Conservation (phyloP, 2,888 invertebrate genomes). For the Andrena trimmerana region DNA sequence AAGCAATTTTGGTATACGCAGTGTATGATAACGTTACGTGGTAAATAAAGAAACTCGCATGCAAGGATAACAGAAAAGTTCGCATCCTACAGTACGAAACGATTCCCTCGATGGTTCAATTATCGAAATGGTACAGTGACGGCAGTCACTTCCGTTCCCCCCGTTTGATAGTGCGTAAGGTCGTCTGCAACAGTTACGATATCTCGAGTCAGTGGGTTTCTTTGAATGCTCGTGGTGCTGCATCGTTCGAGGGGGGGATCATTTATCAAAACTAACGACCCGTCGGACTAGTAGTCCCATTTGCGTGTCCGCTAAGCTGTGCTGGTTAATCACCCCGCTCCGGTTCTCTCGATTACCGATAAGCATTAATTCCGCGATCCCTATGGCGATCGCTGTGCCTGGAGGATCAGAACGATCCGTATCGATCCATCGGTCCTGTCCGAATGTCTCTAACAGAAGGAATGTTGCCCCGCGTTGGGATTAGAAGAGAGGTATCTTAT, state of each 20-base stretch:
- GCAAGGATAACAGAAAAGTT: constrained; percentile 51
- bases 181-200: not conserved
- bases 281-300: not conserved
- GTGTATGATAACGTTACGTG: constrained; percentile 30
- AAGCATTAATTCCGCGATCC: constrained; percentile 14
- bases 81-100: constrained; percentile 23
- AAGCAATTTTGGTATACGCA: constrained; percentile 51
- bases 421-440: constrained; percentile 5
- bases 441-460: not conserved
- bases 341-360: constrained; percentile 9
- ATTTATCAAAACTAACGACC: constrained; percentile 21
- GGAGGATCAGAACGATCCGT: not conserved
- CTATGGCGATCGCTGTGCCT: not conserved
- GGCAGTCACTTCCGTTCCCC: constrained; percentile 22
- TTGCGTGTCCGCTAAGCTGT: not conserved
- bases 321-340: constrained; percentile 28
- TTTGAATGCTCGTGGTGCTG: not conserved
- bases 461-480: not conserved
- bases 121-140: constrained; percentile 2
- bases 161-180: not conserved
- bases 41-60: constrained; percentile 50
- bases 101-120: not conserved
- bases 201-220: not conserved
- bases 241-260: not conserved
- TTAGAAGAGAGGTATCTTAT: not conserved